Percentiles rank a stretch among this genome's conserved stretches.
Evolutionary conservation across 2,888 invertebrate genomes (phyloP).

Genomic region (Germaria angustata): DNA sequence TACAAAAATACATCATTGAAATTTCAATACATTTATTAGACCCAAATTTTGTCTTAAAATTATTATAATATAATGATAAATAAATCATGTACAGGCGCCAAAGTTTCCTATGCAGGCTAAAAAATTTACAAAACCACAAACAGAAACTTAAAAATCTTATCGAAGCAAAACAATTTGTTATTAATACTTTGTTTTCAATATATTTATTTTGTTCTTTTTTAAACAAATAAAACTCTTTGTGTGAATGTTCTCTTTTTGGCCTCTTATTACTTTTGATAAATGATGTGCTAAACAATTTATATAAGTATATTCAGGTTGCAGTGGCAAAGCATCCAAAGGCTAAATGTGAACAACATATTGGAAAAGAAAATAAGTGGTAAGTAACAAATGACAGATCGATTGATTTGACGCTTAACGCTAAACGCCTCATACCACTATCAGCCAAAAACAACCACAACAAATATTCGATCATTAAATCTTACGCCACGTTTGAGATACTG

Average conservation of each 20-base stretch:
- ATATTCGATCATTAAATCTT: constrained; percentile 60
- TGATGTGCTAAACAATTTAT: constrained; percentile 78
- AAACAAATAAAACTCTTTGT: not conserved
- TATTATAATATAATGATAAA: no score
- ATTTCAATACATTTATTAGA: no score
- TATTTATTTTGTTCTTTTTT: not conserved
- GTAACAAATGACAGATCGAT: constrained; percentile 77
- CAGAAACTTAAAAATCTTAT: constrained; percentile 13
- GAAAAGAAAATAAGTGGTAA: constrained; percentile 60
- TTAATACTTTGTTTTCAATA: not conserved
- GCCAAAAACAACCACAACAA: constrained; percentile 53
- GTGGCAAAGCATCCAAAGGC: constrained; percentile 72
- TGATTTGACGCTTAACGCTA: constrained; percentile 77
- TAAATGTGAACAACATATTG: constrained; percentile 40
- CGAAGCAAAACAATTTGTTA: not conserved
- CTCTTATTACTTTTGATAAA: constrained; percentile 73
- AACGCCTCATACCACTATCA: constrained; percentile 71
- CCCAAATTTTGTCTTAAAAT: no score
- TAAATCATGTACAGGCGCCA: not conserved
- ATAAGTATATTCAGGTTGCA: constrained; percentile 75
- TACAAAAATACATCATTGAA: no score
- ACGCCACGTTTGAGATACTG: constrained; percentile 45
- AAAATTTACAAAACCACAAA: no score
- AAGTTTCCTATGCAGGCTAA: not conserved
- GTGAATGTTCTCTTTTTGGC: not conserved